Evolutionary conservation across 2,888 invertebrate genomes (phyloP), one percentile per base, ranked within the genome.

Genomic region (Podabrus alpinus): DNA sequence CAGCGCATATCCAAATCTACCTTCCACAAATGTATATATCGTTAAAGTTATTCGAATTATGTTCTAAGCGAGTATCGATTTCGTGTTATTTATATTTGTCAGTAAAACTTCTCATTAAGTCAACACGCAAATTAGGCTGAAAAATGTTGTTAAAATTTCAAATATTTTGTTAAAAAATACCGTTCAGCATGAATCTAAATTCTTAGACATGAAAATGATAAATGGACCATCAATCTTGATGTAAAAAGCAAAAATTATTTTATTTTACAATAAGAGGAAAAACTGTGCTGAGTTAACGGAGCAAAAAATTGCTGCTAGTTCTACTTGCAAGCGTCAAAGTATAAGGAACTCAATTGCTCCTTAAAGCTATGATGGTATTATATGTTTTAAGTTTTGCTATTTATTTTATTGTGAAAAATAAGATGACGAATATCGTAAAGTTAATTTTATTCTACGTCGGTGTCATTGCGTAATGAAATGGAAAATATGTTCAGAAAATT

Each of bases 291-390:
- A 19, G 19, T 64, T 64, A 64, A 64, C n/a, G 62, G 62, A 64
- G 62, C 62, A 64, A 64, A 64, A 64, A 64, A 64, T 64, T 64
- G 62, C 45, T 45, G 45, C 19, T 21, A 64, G 17, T 64, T 64
- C 19, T 21, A 64, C 62, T 64, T 64, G 62, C 19, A 19, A 64
- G 62, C 62, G 17, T 19, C 62, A 64, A 17, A 64, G 13, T 64
- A 64, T 64, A 17, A 19, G n/a, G 62, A 19, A 19, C 19, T n/a
- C 62, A n/a, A 64, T 64, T 64, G 62, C 62, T 64, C n/a, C 19
- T 64, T 19, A 19, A 64, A 17, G 62, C 19, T 64, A 19, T 7
- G 17, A 61, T 64, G n/a, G 62, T 64, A 64, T 64, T 17, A 17
- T 61, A 64, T 64, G 62, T 64, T 64, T 60, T 15, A 64, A 64